These are phyloP conservation scores for Syrphus vitripennis DNA, from an alignment of 2,888 invertebrate genomes.

Conservation along the genomic window DNA sequence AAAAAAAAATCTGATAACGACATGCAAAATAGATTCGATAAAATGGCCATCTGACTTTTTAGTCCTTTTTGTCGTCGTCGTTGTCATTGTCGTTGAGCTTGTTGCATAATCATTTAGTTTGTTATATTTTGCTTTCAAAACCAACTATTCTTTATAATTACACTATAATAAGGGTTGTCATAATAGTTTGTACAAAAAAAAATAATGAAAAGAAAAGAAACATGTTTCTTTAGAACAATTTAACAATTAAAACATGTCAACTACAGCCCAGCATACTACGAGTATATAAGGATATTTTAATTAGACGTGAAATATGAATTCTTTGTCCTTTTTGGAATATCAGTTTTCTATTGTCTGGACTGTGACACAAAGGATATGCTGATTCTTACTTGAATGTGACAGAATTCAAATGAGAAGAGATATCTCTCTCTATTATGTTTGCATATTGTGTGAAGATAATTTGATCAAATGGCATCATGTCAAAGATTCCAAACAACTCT, in stretches of 20 bases:
- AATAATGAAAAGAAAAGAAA: background rate
- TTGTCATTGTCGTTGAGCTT: background rate
- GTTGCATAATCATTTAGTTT: constrained; percentile 20
- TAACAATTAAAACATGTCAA: constrained; percentile 35
- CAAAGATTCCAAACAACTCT: no score
- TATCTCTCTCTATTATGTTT: background rate
- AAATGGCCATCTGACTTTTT: constrained; percentile 34
- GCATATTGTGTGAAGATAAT: background rate
- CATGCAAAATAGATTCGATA: constrained; percentile 43
- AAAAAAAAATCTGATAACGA: constrained; percentile 28
- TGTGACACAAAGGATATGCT: background rate
- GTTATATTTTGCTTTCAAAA: background rate
- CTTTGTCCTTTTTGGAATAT: constrained; percentile 13
- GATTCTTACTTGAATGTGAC: background rate
- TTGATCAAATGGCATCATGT: background rate
- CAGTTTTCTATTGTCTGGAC: background rate
- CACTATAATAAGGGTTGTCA: constrained; percentile 8
- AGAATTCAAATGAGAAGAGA: background rate
- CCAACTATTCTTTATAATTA: background rate
- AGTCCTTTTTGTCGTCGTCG: constrained; percentile 4
- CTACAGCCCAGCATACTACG: constrained; percentile 8
- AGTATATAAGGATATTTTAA: constrained; percentile 18
- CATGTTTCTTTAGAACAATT: constrained; percentile 21
- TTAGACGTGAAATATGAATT: constrained; percentile 20
- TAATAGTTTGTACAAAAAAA: background rate